Evolutionary conservation across 2,797 vertebrate genomes (phyloP).

Genomic region (Gymnothorax reevesii): DNA sequence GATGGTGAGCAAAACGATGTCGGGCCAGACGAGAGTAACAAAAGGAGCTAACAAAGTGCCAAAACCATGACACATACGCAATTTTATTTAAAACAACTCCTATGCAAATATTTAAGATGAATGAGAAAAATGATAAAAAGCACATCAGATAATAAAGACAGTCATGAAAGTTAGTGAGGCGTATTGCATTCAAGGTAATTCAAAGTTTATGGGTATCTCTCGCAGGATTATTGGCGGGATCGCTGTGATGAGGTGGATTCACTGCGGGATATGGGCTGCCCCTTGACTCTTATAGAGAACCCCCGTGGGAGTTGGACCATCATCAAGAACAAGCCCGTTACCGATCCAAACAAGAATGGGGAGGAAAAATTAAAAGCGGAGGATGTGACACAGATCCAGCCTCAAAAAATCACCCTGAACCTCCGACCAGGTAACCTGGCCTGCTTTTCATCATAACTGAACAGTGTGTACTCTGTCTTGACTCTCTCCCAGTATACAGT

Average conservation of each 20-base stretch:
- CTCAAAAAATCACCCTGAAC: constrained; percentile 84
- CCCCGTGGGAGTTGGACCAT: constrained; percentile 76
- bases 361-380: constrained; percentile 78
- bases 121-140: too few relatives aligned
- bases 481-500: not conserved
- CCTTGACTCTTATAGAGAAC: constrained; percentile 76
- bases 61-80: too few relatives aligned
- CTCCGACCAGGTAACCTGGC: constrained; percentile 84
- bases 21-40: too few relatives aligned
- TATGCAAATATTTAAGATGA: too few relatives aligned
- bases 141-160: too few relatives aligned
- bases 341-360: constrained; percentile 79
- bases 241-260: constrained; percentile 89
- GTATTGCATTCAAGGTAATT: too few relatives aligned
- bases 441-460: too few relatives aligned
- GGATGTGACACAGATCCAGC: constrained; percentile 94
- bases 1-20: too few relatives aligned
- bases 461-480: not conserved
- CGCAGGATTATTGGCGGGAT: constrained; percentile 86
- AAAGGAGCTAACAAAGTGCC: too few relatives aligned
- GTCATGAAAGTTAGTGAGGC: too few relatives aligned
- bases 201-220: not conserved
- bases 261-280: constrained; percentile 82
- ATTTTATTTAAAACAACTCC: too few relatives aligned
- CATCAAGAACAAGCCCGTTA: constrained; percentile 77